Evolutionary conservation across 2,113 vertebrate genomes (phyloP).

Genomic region (Rhegmatorhina hoffmannsi): DNA sequence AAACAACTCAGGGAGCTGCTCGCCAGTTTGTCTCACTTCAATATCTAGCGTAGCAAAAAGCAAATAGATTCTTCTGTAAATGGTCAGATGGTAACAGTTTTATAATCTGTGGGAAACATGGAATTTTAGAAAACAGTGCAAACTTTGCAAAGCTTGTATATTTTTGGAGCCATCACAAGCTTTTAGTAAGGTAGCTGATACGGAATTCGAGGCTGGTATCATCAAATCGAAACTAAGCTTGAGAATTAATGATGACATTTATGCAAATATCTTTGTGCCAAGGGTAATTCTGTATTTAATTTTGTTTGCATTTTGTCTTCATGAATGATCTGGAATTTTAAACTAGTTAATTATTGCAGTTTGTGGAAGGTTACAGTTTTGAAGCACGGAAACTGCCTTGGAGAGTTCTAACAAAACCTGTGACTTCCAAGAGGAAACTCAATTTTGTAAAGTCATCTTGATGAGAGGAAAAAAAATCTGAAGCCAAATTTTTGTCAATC

Average conservation of each 20-base stretch:
- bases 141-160: background rate
- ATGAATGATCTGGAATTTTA: background rate
- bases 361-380: background rate
- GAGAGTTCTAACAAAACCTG: background rate
- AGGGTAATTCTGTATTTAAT: background rate
- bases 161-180: background rate
- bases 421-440: background rate
- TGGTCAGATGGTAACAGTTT: background rate
- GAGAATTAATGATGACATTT: background rate
- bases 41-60: background rate
- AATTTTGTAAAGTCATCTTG: background rate
- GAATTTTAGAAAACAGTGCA: background rate
- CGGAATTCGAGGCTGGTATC: background rate
- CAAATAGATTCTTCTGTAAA: constrained; percentile 9
- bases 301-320: background rate
- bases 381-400: background rate
- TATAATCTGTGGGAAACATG: background rate
- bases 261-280: background rate
- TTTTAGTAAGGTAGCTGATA: background rate
- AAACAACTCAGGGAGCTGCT: background rate
- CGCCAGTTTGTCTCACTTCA: background rate
- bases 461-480: background rate
- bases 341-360: background rate
- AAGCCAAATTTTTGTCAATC: background rate
- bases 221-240: background rate